Evolutionary conservation across 2,797 vertebrate genomes (phyloP), one percentile per base, ranked within the genome.

Genomic region (Fistularia tabacaria): DNA sequence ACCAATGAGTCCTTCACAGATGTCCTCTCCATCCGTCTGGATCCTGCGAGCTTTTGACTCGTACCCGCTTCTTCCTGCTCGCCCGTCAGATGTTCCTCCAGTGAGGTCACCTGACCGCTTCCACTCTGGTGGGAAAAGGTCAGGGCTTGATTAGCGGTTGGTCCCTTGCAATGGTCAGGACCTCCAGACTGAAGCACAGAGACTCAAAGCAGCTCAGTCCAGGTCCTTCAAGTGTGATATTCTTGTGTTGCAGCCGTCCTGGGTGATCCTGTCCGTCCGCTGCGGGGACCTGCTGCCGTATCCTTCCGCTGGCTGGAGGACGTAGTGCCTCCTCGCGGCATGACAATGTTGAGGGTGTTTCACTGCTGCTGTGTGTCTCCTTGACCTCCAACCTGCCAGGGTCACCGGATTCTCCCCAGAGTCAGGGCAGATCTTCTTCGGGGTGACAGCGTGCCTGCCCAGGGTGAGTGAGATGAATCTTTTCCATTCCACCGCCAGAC

Each of bases 391-490:
- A 45, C 57, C 40, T 65, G 57, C 58, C 90, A 99, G 97, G 60
- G 96, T 97, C 7, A 95, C 92, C 51, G 97, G 96, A n/a, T 99
- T 99, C 82, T 99, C 97, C 57, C 97, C 97, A 53, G 97, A 99
- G 69, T 94, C 96, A 0, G 94, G 93, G 53, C 95, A 99, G 85
- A 86, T 95, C 45, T 99, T 98, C 81, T 98, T 95, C 81, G 97
- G 97, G 47, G 88, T 99, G 51, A 95, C 93, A 38, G 96, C 91
- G 49, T 99, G 97, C 87, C 92, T 98, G 47, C 93, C 97, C 72
- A 92, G 92, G 87, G 97, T 99, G 87, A 88, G 94, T 64, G 25
- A 25, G 25, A 25, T 25, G 25, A 25, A 25, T 25, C 25, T 25
- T 25, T 25, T 25, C 25, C 5, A 25, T 25, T 25, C 25, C 25